Evolutionary conservation across 2,888 invertebrate species (phyloP).

Genomic region (Charanyca ferruginea): DNA sequence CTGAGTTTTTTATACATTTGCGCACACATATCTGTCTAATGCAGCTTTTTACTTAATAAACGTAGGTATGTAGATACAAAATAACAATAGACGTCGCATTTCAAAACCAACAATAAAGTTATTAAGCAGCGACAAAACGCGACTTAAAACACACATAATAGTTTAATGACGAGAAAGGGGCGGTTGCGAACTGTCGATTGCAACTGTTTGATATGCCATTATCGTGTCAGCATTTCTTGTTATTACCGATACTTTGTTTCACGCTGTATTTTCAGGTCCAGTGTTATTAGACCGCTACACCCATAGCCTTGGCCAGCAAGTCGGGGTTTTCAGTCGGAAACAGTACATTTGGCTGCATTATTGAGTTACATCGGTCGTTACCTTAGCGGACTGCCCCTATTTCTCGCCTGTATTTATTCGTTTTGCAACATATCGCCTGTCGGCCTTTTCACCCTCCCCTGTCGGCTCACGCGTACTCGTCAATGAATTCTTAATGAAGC

Average conservation of each 20-base stretch:
- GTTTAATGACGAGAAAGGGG: constrained; percentile 76
- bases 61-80: constrained; percentile 60
- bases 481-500: constrained; percentile 87
- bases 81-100: constrained; percentile 39
- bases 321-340: constrained; percentile 65
- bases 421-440: constrained; percentile 89
- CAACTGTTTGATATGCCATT: constrained; percentile 87
- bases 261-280: constrained; percentile 74
- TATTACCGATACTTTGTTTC: constrained; percentile 83
- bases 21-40: constrained; percentile 87
- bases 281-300: constrained; percentile 66
- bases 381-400: constrained; percentile 88
- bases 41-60: constrained; percentile 86
- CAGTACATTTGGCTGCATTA: constrained; percentile 79
- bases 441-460: constrained; percentile 85
- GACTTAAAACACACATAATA: constrained; percentile 68
- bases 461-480: constrained; percentile 82
- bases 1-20: constrained; percentile 87
- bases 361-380: constrained; percentile 83
- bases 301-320: constrained; percentile 26
- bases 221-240: constrained; percentile 85
- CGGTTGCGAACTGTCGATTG: constrained; percentile 85
- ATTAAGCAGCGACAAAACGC: constrained; percentile 57
- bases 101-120: constrained; percentile 59
- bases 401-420: constrained; percentile 90